Base-by-base conservation (phyloP, 2,797 vertebrate genomes). In the Siniperca undulata region DNA sequence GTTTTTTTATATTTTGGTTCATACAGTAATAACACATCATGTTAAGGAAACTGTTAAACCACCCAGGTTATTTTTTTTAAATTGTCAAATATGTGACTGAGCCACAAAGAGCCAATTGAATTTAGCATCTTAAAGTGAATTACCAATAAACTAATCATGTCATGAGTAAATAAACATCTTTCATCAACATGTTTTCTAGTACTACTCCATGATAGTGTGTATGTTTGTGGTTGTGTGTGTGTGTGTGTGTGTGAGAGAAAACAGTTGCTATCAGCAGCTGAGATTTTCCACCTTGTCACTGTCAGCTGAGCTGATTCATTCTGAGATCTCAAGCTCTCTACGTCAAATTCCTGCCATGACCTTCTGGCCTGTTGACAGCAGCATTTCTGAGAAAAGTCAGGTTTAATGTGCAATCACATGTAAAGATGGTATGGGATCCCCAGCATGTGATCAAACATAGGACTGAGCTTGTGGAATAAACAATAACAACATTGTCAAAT, bases 211-310 rank as follows among this genome's bases (percentile, higher is more conserved):
- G 20, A 30, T 17, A 65, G 53, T 42, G 59, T 50, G 40, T 77
- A n/a, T 78, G 46, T 69, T 55, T 62, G 44, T 67, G 10, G 52
- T 61, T 75, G 30, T 60, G 56, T 76, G 20, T 78, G 46, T 69
- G 50, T 62, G 44, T 67, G 10, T 75, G 36, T 60, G 56, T 76
- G 74, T 79, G 64, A 72, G 61, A 83, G 61, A 71, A 70, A 80
- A 72, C 74, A 64, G 60, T 78, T 61, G 71, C 77, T 69, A 65
- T 83, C 48, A 44, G 74, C 81, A 77, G 83, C 69, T 62, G 71
- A 83, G 77, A 85, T 68, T 77, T 88, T 81, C 77, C 89, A 84
- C 82, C 78, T 75, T 91, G 88, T 92, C 88, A 89, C 77, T 64
- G 66, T 93, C 93, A 93, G 92, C 78, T 46, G 58, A 84, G 66